phyloP scores from a whole-genome alignment of 1,140 invertebrate species.

The Nephila pilipes region DNA sequence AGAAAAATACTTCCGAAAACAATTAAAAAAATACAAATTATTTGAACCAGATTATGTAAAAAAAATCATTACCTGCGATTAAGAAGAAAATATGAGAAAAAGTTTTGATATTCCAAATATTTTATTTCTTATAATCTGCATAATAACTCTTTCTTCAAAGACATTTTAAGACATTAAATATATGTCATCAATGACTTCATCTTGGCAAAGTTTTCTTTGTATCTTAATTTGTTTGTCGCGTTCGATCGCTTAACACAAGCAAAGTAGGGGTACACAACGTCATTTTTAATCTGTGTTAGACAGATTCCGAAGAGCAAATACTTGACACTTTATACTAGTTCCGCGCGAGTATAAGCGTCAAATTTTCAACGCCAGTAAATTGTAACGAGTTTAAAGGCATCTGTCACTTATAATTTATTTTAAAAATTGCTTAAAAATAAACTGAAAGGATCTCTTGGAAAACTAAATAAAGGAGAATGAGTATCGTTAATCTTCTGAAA shows the following conservation, averaged over 20 bases:
- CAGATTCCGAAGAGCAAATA: background rate
- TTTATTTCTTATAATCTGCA: no score
- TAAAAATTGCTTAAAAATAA: background rate
- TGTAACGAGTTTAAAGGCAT: background rate
- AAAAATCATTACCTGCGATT: no score
- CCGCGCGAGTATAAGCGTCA: background rate
- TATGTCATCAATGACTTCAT: background rate
- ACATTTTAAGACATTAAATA: background rate
- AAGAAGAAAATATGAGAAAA: no score
- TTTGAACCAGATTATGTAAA: no score
- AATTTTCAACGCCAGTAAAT: background rate
- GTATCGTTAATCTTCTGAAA: no score
- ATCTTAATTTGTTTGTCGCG: background rate
- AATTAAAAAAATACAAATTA: no score
- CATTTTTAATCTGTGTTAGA: background rate
- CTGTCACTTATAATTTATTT: background rate
- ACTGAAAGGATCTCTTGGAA: background rate
- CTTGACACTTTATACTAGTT: background rate
- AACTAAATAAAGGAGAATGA: no score
- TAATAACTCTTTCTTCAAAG: background rate
- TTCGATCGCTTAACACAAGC: background rate
- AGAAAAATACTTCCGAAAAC: no score
- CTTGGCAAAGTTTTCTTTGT: background rate
- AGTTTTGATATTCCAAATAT: no score
- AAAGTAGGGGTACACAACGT: background rate